Evolutionary conservation across 2,797 vertebrate species (phyloP), one percentile per base, ranked within the genome.

Genomic region (Lepilemur ruficaudatus): DNA sequence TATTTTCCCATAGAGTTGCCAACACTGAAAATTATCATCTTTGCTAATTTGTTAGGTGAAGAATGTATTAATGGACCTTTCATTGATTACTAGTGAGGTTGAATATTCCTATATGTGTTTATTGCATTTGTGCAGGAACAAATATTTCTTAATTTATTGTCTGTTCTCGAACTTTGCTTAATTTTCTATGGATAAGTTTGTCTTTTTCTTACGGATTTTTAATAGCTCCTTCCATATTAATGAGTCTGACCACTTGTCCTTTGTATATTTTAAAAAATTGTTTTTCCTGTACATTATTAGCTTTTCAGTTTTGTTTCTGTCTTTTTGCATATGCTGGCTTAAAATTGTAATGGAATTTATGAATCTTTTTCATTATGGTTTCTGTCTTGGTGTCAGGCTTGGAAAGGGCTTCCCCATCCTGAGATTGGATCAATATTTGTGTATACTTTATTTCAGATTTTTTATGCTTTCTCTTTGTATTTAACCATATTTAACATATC

Each of bases 11-110:
- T 48, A 52, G 65, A 89, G 38, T 83, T 69, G 35, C 82, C 46
- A 93, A 91, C 73, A 85, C 7, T 46, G 69, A 96, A 96, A 97
- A 81, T 79, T 67, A 86, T 82, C 73, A 81, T 92, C 35, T 63
- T 93, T 73, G 69, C 43, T 91, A 82, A 94, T 86, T 89, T 93
- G 69, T 90, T 89, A 91, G 75, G 32, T 70, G 89, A 85, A 92
- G 96, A 93, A 76, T 41, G 65, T 91, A 70, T 97, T 55, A 88
- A 38, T 86, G 84, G 55, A 82, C 48, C 43, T 12, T 94, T 95
- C 61, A 67, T 85, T 85, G 78, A 73, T 93, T 86, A 78, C 72
- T 75, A 90, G 35, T 63, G 65, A 97, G 30, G 75, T 4, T 14
- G 7, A 79, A 79, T 85, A 91, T 93, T 84, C 59, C 35, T 84